These are phyloP conservation scores for Calyptomena viridis DNA, from an alignment of 2,113 vertebrate genomes.

Conservation along the genomic window DNA sequence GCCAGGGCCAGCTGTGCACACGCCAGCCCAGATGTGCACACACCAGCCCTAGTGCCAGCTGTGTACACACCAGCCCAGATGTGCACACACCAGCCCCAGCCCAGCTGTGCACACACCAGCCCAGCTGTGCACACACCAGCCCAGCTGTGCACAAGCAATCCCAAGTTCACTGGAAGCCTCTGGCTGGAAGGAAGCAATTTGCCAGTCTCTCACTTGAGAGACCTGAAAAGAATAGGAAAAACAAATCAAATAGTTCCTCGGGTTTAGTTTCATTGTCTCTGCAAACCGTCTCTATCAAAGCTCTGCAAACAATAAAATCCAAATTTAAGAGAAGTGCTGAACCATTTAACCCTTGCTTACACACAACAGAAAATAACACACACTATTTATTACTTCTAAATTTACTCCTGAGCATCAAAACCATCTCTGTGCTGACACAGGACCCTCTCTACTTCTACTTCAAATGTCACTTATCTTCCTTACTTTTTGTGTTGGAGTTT, in stretches of 20 bases:
- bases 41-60: background rate
- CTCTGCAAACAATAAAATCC: background rate
- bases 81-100: background rate
- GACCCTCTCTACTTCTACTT: background rate
- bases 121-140: background rate
- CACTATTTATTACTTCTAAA: background rate
- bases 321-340: background rate
- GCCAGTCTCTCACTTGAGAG: rapidly evolving
- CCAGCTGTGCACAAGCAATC: background rate
- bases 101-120: background rate
- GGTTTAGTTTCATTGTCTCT: background rate
- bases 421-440: background rate
- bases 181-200: background rate
- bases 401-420: background rate
- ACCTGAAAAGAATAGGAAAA: background rate
- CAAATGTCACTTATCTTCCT: background rate
- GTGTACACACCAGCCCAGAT: background rate
- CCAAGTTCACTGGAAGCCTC: rapidly evolving
- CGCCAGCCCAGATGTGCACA: background rate
- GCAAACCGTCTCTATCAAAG: background rate
- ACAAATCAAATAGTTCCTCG: rapidly evolving
- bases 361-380: rapidly evolving
- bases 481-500: background rate
- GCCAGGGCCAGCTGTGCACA: background rate
- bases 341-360: background rate